phyloP scores from a whole-genome alignment of 2,797 vertebrate species.

The Eurystomus glaucurus region DNA sequence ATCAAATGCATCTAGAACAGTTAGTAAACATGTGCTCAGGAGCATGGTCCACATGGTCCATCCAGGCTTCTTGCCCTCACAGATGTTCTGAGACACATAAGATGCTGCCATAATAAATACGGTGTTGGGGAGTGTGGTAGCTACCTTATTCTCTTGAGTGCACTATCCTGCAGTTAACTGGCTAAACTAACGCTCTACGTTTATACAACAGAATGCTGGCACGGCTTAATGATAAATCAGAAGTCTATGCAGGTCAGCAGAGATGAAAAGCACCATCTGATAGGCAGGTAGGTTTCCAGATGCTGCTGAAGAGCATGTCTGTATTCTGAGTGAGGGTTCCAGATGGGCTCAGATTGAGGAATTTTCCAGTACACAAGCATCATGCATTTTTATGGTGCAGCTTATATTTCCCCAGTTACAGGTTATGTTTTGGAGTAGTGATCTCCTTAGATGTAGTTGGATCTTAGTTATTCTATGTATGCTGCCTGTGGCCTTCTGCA shows the following conservation, averaged over 20 bases:
- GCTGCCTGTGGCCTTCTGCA: background rate
- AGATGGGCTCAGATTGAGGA: background rate
- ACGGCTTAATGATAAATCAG: background rate
- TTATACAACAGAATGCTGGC: background rate
- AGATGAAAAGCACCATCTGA: background rate
- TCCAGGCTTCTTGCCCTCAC: background rate
- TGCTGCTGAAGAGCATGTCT: background rate
- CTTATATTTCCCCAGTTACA: accelerated
- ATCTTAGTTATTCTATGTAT: background rate
- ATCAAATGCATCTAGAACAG: background rate
- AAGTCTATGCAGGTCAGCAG: background rate
- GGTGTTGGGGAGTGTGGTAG: background rate
- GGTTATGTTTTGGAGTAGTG: background rate
- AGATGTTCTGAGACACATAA: background rate
- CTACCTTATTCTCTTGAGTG: background rate
- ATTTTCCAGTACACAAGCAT: background rate
- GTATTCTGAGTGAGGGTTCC: background rate
- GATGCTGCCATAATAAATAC: background rate
- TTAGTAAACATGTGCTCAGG: background rate
- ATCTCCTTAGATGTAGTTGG: background rate
- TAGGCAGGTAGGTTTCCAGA: background rate
- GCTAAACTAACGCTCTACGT: background rate
- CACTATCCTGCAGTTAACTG: background rate
- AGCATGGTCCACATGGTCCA: accelerated
- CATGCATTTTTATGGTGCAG: background rate